These are phyloP conservation scores for Branchipolynoe longqiensis DNA, from an alignment of 2,888 invertebrate species.

Conservation along the genomic window DNA sequence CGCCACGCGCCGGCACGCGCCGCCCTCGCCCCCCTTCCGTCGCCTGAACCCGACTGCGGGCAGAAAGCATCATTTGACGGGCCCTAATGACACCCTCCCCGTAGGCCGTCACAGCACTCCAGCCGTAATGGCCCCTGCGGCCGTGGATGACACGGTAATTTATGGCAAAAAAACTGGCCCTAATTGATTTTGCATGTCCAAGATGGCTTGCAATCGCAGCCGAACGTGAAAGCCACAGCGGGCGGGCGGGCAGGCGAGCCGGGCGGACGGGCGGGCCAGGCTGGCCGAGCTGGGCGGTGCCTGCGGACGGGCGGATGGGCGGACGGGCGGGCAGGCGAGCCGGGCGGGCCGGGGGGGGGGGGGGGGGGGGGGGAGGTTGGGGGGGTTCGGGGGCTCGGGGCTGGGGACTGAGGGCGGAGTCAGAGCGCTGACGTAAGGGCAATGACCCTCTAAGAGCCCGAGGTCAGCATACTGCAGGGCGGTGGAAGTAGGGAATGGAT, in stretches of 20 bases:
- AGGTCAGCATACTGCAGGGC: too few species aligned
- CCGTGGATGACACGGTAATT: constrained; percentile 31
- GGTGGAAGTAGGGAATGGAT: background rate
- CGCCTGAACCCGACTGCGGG: too few species aligned
- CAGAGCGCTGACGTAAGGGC: background rate
- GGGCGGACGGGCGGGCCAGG: background rate
- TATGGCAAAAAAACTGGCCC: constrained; percentile 41
- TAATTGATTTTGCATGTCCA: constrained; percentile 45
- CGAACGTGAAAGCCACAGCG: background rate
- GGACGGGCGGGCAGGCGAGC: background rate
- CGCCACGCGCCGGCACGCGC: too few species aligned
- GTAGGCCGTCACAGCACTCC: constrained; percentile 3
- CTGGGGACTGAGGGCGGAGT: background rate
- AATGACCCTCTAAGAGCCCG: too few species aligned
- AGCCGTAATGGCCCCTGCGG: background rate
- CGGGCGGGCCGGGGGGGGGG: background rate
- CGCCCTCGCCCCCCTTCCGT: too few species aligned
- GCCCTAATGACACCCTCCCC: constrained; percentile 31
- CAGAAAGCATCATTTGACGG: constrained; percentile 5
- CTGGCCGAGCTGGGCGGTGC: background rate
- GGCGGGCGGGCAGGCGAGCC: background rate
- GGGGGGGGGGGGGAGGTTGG: background rate
- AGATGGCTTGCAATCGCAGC: constrained; percentile 22
- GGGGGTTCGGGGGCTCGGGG: background rate
- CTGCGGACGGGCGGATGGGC: background rate